phyloP scores from a whole-genome alignment of 2,797 vertebrate genomes.

The Odontamblyopus rebecca region DNA sequence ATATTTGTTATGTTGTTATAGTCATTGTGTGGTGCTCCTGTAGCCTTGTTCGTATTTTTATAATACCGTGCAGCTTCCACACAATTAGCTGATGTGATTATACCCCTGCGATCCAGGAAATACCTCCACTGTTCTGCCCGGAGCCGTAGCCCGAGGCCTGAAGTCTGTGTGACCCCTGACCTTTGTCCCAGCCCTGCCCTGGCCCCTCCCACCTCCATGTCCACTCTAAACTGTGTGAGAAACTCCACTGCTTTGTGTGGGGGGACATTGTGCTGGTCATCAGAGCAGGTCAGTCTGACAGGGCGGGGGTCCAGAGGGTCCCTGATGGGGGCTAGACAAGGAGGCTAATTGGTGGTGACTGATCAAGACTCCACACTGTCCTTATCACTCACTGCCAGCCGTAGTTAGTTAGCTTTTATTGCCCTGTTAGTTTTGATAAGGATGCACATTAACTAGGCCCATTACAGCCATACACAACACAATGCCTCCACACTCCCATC shows the following conservation, averaged over 20 bases:
- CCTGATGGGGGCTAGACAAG: slow-evolving; percentile 19
- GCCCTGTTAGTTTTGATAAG: background rate
- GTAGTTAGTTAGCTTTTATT: background rate
- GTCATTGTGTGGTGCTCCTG: too few relatives aligned
- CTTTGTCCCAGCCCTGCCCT: slow-evolving; percentile 59
- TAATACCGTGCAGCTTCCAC: too few relatives aligned
- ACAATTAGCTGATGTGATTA: too few relatives aligned
- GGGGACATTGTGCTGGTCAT: slow-evolving; percentile 57
- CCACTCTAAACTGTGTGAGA: slow-evolving; percentile 70
- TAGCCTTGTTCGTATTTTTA: too few relatives aligned
- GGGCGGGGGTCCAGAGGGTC: too few relatives aligned
- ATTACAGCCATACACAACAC: background rate
- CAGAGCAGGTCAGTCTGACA: slow-evolving; percentile 18
- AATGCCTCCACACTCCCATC: background rate
- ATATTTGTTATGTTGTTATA: too few relatives aligned
- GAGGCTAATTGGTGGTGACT: slow-evolving; percentile 35
- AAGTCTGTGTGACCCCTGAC: slow-evolving; percentile 55
- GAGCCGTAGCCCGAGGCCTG: slow-evolving; percentile 31
- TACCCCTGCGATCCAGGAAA: background rate
- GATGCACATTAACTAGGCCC: background rate
- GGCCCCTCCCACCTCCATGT: slow-evolving; percentile 54
- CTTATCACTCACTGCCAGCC: background rate
- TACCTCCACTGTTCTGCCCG: slow-evolving; percentile 16
- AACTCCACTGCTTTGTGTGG: slow-evolving; percentile 63
- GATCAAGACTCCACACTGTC: slow-evolving; percentile 4